A percentile compares a stretch with the other conserved stretches of the same genome.
Evolutionary conservation across 2,888 invertebrate genomes (phyloP).

Genomic region (Cataglyphis altisquamis): DNA sequence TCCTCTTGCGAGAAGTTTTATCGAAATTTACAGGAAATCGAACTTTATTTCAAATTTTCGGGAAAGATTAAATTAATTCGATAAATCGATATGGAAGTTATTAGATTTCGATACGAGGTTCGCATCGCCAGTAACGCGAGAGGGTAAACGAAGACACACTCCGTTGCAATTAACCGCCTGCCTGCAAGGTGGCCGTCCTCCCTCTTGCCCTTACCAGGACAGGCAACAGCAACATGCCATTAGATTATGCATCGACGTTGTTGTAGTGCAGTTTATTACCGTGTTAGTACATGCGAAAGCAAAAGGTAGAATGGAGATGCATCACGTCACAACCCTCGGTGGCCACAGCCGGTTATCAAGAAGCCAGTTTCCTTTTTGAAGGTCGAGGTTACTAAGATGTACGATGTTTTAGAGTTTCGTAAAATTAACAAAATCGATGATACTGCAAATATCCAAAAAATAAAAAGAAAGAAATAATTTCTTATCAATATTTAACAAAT

Average conservation of each 20-base stretch:
- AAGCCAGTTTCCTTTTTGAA: not conserved
- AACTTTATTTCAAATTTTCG: not conserved
- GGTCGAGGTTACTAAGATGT: not conserved
- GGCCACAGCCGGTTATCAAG: not conserved
- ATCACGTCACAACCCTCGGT: slow-evolving; percentile 42
- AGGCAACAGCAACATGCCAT: slow-evolving; percentile 61
- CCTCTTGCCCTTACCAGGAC: slow-evolving; percentile 14
- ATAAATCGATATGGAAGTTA: not conserved
- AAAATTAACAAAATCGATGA: not conserved
- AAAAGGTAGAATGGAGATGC: slow-evolving; percentile 36
- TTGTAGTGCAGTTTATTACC: slow-evolving; percentile 70
- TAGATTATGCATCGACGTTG: slow-evolving; percentile 67
- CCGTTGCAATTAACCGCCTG: slow-evolving; percentile 34
- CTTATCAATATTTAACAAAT: not conserved
- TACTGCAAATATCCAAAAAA: not conserved
- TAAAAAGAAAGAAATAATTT: not conserved
- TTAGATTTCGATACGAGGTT: not conserved
- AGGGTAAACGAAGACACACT: not conserved
- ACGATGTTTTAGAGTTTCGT: not conserved
- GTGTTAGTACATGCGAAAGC: slow-evolving; percentile 59
- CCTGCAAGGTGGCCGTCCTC: not conserved
- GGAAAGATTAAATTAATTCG: not conserved
- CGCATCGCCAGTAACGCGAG: not conserved
- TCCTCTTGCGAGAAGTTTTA: not conserved
- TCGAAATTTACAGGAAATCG: not conserved